phyloP scores from a whole-genome alignment of 2,797 vertebrate genomes.

The Pteropus rufus region DNA sequence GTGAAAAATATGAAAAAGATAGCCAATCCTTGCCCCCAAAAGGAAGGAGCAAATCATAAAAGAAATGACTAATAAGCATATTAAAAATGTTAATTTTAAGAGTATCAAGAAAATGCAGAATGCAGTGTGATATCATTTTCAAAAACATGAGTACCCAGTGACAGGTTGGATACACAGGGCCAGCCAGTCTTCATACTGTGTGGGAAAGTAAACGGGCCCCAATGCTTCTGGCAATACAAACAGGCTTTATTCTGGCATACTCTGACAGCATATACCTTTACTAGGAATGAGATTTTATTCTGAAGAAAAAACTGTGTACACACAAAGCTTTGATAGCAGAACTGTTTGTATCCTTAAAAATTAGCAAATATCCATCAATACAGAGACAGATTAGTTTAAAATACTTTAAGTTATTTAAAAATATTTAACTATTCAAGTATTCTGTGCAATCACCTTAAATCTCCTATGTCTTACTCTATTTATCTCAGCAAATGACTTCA shows the following conservation, averaged over 20 bases:
- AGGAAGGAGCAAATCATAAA: neutral
- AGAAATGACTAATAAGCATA: conserved; percentile 10
- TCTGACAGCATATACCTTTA: neutral
- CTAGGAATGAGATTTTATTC: neutral
- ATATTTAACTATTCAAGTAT: neutral
- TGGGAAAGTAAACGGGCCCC: neutral
- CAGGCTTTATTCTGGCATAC: neutral
- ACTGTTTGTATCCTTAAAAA: neutral
- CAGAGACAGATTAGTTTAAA: neutral
- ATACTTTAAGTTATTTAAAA: neutral
- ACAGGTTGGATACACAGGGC: neutral
- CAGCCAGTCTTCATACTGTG: neutral
- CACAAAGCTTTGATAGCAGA: neutral
- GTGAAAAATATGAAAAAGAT: neutral
- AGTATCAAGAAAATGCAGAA: neutral
- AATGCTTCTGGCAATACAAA: neutral
- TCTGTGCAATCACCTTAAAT: neutral
- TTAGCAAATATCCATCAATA: neutral
- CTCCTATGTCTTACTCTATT: neutral
- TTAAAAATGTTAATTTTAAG: neutral
- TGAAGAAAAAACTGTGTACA: neutral
- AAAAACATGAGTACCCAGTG: neutral
- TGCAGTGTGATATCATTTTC: neutral
- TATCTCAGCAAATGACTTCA: conserved; percentile 10
- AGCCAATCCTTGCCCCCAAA: neutral